These are phyloP conservation scores for Rhinolophus ferrumequinum DNA, from an alignment of 2,113 vertebrate species.

Conservation along the genomic window DNA sequence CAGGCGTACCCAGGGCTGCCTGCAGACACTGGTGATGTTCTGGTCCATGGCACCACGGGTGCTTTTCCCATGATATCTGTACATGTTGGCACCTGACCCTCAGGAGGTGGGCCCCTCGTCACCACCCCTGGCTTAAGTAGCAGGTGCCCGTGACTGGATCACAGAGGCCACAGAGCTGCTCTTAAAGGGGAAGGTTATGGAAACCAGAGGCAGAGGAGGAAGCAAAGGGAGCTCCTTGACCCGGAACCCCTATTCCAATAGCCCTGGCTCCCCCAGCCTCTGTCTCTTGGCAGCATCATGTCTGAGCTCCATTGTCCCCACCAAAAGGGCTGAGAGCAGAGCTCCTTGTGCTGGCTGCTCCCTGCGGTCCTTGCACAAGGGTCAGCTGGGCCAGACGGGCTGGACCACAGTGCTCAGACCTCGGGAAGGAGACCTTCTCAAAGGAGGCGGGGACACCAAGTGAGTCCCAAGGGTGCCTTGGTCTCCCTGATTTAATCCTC, in stretches of 20 bases:
- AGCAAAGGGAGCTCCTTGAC: not conserved
- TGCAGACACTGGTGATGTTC: not conserved
- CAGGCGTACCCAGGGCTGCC: not conserved
- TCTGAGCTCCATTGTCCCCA: not conserved
- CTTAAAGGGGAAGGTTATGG: not conserved
- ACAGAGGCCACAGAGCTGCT: not conserved
- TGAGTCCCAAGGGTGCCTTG: not conserved
- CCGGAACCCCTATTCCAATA: not conserved
- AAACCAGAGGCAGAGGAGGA: not conserved
- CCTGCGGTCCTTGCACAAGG: not conserved
- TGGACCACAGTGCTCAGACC: not conserved
- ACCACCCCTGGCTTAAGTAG: not conserved
- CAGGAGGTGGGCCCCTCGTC: not conserved
- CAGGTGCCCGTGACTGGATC: not conserved
- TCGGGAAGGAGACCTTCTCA: not conserved
- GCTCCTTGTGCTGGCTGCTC: not conserved
- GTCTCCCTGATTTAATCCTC: not conserved
- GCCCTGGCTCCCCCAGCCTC: not conserved
- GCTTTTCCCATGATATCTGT: not conserved
- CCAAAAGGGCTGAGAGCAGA: not conserved
- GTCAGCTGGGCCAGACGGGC: not conserved
- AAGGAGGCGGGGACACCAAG: not conserved
- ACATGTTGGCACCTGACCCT: not conserved
- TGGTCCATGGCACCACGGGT: not conserved
- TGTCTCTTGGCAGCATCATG: not conserved